phyloP scores from a whole-genome alignment of 2,888 invertebrate species.

The Eurytoma adleriae region DNA sequence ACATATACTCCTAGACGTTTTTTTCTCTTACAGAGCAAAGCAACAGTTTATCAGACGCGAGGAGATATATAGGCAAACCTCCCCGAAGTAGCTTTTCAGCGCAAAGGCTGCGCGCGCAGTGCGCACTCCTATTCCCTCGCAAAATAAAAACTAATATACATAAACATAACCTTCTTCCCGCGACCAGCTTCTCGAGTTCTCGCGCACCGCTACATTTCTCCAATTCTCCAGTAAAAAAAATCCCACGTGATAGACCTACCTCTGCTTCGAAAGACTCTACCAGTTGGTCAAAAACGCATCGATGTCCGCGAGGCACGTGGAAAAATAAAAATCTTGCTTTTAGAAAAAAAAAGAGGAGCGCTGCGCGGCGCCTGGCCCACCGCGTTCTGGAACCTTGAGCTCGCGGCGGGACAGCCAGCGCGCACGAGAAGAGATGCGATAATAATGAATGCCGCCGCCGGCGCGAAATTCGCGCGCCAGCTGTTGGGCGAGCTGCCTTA shows the following conservation, averaged over 20 bases:
- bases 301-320: too few species aligned
- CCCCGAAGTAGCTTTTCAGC: not conserved
- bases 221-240: not conserved
- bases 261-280: not conserved
- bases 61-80: not conserved
- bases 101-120: not conserved
- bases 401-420: too few species aligned
- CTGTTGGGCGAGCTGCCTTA: too few species aligned
- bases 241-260: not conserved
- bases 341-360: too few species aligned
- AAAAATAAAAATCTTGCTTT: too few species aligned
- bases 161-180: not conserved
- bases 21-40: not conserved
- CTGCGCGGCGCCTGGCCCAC: too few species aligned
- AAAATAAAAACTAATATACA: not conserved
- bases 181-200: too few species aligned
- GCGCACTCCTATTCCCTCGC: conserved; percentile 5
- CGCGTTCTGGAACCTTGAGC: too few species aligned
- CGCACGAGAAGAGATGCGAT: too few species aligned
- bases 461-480: too few species aligned
- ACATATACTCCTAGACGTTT: not conserved
- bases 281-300: too few species aligned
- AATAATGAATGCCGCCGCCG: too few species aligned
- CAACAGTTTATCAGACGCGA: conserved; percentile 5
- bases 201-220: not conserved